These are phyloP conservation scores for Percina caprodes DNA, from an alignment of 2,113 vertebrate genomes.

Conservation along the genomic window DNA sequence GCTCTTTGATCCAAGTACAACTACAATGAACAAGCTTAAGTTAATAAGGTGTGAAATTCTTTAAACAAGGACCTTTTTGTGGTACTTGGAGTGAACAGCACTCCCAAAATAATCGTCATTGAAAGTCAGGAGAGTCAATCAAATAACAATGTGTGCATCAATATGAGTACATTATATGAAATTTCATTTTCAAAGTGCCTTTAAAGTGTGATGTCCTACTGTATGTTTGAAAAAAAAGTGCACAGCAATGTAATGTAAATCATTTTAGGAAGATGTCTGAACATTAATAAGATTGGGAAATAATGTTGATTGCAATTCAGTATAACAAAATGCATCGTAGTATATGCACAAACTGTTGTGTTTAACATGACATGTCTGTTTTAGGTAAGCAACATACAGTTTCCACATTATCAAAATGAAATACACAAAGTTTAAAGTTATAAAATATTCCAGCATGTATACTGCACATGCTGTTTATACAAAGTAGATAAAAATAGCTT, in stretches of 20 bases:
- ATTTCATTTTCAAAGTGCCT: not conserved
- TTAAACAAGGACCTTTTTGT: constrained; percentile 50
- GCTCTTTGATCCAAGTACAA: constrained; percentile 38
- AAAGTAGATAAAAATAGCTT: not conserved
- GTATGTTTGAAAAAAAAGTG: not conserved
- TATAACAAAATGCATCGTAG: not conserved
- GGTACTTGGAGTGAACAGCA: constrained; percentile 27
- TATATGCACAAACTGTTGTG: not conserved
- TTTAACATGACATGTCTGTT: not conserved
- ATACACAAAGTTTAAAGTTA: not conserved
- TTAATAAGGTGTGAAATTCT: constrained; percentile 68
- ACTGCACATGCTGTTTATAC: too few relatives aligned
- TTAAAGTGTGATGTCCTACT: not conserved
- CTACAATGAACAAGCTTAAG: constrained; percentile 39
- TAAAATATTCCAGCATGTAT: not conserved
- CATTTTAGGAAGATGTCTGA: not conserved
- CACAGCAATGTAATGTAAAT: not conserved
- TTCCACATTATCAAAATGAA: not conserved
- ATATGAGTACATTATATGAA: not conserved
- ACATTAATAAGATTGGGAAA: not conserved
- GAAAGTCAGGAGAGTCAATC: constrained; percentile 11
- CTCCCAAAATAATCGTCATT: constrained; percentile 28
- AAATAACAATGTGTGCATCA: not conserved
- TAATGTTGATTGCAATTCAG: not conserved
- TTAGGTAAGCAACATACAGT: not conserved